phyloP scores from a whole-genome alignment of 1,140 invertebrate genomes.

The Bombus huntii region DNA sequence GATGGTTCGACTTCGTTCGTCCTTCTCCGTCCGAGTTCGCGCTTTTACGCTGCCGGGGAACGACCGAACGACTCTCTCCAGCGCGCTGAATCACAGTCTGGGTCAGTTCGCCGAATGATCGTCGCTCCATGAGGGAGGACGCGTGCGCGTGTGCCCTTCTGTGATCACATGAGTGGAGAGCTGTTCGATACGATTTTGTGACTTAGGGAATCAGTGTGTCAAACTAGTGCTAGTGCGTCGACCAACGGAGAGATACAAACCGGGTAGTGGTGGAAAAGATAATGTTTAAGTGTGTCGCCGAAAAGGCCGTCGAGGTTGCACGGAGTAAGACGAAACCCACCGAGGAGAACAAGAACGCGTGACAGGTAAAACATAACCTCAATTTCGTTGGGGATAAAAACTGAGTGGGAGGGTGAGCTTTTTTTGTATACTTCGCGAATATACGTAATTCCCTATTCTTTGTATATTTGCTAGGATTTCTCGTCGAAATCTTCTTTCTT shows the following conservation, averaged over 20 bases:
- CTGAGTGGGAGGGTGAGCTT: background rate
- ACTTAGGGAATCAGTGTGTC: constrained; percentile 7
- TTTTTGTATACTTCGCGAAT: no score
- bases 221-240: constrained; percentile 40
- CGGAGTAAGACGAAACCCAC: constrained; percentile 59
- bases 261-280: constrained; percentile 44
- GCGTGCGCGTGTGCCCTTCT: constrained; percentile 62
- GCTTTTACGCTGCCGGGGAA: constrained; percentile 13
- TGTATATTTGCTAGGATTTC: no score
- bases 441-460: background rate
- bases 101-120: constrained; percentile 66
- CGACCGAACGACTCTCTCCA: constrained; percentile 51
- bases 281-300: constrained; percentile 64
- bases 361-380: constrained; percentile 67
- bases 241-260: background rate
- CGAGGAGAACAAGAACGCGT: constrained; percentile 62
- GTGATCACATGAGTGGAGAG: constrained; percentile 67
- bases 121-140: constrained; percentile 51
- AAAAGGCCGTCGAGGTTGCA: constrained; percentile 50
- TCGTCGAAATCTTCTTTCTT: background rate
- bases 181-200: constrained; percentile 56
- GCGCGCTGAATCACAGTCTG: constrained; percentile 65
- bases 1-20: constrained; percentile 2
- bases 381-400: background rate
- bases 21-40: background rate